Evolutionary conservation across 1,140 invertebrate species (phyloP).

Genomic region (Papilio machaon): DNA sequence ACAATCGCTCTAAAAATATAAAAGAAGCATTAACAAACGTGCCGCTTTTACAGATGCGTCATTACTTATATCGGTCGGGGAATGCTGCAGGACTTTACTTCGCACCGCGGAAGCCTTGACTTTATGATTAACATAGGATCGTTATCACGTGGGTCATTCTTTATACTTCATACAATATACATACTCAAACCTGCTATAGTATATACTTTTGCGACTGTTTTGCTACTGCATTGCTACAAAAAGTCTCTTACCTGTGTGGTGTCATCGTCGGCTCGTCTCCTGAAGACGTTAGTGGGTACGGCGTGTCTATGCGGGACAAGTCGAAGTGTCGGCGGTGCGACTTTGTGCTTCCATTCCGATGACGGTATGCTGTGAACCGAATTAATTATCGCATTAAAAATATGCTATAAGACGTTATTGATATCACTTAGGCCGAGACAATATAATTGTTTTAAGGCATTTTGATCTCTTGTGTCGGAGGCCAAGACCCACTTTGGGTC

Average conservation of each 20-base stretch:
- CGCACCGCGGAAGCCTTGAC: too few relatives aligned
- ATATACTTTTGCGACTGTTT: neutral
- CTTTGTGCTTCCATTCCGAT: constrained; percentile 72
- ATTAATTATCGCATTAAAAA: neutral
- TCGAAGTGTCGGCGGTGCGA: constrained; percentile 66
- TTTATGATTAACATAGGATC: too few relatives aligned
- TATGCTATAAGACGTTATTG: neutral
- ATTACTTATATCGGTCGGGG: too few relatives aligned
- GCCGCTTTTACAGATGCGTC: neutral
- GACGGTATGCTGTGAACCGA: constrained; percentile 64
- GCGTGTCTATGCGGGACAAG: constrained; percentile 65
- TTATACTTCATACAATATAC: too few relatives aligned
- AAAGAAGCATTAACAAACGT: neutral
- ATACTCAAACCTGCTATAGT: neutral
- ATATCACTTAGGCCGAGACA: neutral
- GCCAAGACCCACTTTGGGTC: too few relatives aligned
- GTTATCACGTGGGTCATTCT: neutral
- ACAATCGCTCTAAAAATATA: constrained; percentile 81
- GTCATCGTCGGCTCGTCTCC: constrained; percentile 77
- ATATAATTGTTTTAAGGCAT: too few relatives aligned
- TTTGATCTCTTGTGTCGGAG: too few relatives aligned
- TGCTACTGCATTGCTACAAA: neutral
- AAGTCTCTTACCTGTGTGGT: constrained; percentile 60
- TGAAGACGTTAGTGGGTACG: constrained; percentile 70
- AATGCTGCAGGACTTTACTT: too few relatives aligned